Conservation (phyloP, 1,140 invertebrate genomes). For the Leptopilina clavipes region DNA sequence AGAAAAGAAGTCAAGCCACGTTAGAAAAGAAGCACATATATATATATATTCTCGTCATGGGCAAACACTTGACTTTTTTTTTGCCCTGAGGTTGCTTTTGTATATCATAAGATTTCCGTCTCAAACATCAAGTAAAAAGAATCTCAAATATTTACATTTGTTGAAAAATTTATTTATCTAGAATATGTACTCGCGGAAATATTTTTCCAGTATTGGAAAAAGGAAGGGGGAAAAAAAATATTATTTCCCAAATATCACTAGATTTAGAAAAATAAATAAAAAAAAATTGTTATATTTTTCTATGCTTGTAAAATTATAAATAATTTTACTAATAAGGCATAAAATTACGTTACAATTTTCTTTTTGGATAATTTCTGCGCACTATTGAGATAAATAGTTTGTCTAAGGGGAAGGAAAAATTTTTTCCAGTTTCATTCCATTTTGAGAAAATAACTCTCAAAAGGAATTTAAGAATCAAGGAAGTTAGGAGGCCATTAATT, state of each 20-base stretch:
- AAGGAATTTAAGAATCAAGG: not conserved
- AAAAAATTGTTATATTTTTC: too few species aligned
- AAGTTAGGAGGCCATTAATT: conserved; percentile 9
- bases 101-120: conserved; percentile 24
- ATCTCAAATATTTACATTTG: conserved; percentile 11
- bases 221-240: not conserved
- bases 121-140: conserved; percentile 19
- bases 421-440: not conserved
- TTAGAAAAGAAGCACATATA: not conserved
- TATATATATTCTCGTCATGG: conserved; percentile 22
- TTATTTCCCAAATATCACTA: too few species aligned
- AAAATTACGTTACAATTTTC: too few species aligned
- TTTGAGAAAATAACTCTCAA: not conserved
- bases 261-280: not conserved
- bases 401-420: not conserved
- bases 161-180: conserved; percentile 18
- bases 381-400: not conserved
- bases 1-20: conserved; percentile 3
- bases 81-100: conserved; percentile 10
- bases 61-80: conserved; percentile 23
- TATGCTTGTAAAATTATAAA: too few species aligned
- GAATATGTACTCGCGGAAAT: not conserved
- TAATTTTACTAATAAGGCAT: too few species aligned
- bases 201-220: not conserved
- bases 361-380: not conserved